These are phyloP conservation scores for Prunella fulvescens DNA, from an alignment of 2,113 vertebrate genomes.

Conservation along the genomic window DNA sequence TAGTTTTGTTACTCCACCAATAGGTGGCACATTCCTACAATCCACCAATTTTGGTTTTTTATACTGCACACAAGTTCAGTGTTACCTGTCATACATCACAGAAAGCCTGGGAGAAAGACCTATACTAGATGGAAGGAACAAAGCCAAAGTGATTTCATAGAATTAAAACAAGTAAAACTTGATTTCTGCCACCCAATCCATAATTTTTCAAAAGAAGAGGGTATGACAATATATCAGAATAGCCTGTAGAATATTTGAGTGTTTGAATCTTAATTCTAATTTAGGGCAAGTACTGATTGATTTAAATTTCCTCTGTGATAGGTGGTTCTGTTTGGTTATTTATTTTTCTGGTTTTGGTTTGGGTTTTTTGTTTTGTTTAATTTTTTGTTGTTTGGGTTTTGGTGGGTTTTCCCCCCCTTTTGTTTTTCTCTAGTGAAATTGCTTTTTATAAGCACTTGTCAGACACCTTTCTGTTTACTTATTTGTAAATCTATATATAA, in stretches of 20 bases:
- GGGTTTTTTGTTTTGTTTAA: background rate
- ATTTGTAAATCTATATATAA: background rate
- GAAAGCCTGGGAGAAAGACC: background rate
- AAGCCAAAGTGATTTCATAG: background rate
- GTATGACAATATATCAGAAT: background rate
- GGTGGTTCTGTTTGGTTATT: background rate
- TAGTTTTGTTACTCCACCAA: too few species aligned
- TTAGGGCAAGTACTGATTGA: background rate
- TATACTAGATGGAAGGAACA: background rate
- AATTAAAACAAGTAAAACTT: background rate
- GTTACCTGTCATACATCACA: background rate
- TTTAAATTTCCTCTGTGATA: background rate
- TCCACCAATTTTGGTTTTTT: background rate
- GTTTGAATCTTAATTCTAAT: background rate
- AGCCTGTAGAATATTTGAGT: background rate
- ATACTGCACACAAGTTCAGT: background rate
- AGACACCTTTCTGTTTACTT: background rate
- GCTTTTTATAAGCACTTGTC: background rate
- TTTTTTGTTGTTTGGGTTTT: background rate
- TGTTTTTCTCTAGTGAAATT: background rate
- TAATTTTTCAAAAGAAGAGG: background rate
- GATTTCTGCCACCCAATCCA: background rate
- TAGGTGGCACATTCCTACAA: too few species aligned
- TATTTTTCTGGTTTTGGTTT: background rate
- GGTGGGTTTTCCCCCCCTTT: fast-evolving